phyloP scores from a whole-genome alignment of 2,113 vertebrate species.

The Stercorarius parasiticus region DNA sequence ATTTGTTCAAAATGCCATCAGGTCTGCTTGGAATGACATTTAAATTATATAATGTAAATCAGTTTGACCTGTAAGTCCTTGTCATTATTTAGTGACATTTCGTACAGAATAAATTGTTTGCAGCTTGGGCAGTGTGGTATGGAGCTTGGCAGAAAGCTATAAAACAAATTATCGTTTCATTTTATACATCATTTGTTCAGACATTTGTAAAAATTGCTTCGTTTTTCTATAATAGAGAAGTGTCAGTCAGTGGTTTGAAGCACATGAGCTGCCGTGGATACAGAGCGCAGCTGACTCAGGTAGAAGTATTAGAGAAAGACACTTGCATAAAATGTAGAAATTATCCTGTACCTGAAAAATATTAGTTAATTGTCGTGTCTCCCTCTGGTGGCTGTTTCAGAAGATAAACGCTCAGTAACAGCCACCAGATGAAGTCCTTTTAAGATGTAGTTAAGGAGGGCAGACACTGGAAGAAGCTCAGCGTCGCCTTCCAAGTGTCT shows the following conservation, averaged over 20 bases:
- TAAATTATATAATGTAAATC: constrained; percentile 83
- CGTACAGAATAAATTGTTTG: constrained; percentile 68
- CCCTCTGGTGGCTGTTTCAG: background rate
- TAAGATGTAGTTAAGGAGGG: background rate
- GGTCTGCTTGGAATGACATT: constrained; percentile 78
- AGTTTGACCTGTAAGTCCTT: constrained; percentile 74
- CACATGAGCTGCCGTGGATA: constrained; percentile 27
- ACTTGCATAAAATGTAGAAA: background rate
- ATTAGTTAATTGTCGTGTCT: background rate
- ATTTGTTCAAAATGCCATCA: constrained; percentile 81
- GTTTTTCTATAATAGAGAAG: constrained; percentile 63
- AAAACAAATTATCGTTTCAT: constrained; percentile 77
- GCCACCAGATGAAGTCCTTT: background rate
- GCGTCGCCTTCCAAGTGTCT: background rate
- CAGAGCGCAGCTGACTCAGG: background rate
- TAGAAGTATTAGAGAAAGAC: background rate
- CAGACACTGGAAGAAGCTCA: background rate
- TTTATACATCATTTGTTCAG: constrained; percentile 74
- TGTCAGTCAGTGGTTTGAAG: constrained; percentile 47
- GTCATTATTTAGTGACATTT: constrained; percentile 77
- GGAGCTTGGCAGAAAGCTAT: constrained; percentile 69
- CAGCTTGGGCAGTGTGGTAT: constrained; percentile 59
- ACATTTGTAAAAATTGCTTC: constrained; percentile 71
- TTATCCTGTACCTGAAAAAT: background rate
- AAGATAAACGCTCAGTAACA: background rate